phyloP scores from a whole-genome alignment of 2,797 vertebrate species.

The Xyrichtys novacula region DNA sequence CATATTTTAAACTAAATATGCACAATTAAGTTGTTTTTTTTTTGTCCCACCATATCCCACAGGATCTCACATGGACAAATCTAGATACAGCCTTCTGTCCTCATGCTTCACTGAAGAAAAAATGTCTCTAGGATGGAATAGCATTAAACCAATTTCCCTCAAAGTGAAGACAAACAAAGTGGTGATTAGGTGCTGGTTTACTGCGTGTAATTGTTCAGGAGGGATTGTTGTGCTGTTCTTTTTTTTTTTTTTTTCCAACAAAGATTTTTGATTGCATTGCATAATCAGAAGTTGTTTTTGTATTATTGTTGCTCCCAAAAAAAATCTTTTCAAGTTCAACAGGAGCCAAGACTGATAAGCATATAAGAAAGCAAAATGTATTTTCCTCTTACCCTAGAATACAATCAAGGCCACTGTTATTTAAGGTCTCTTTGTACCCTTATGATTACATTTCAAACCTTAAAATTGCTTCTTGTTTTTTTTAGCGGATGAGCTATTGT shows the following conservation, averaged over 20 bases:
- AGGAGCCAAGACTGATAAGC: slow-evolving; percentile 50
- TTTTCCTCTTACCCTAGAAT: slow-evolving; percentile 52
- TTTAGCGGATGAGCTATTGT: slow-evolving; percentile 57
- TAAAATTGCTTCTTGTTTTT: slow-evolving; percentile 57
- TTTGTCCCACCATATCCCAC: not conserved
- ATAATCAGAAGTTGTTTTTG: slow-evolving; percentile 43
- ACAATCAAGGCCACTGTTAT: slow-evolving; percentile 60
- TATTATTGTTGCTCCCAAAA: slow-evolving; percentile 19
- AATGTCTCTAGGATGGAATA: slow-evolving; percentile 14
- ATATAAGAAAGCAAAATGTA: slow-evolving; percentile 26
- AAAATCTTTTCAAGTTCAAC: slow-evolving; percentile 24
- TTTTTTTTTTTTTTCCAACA: slow-evolving; percentile 13
- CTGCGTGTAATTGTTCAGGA: slow-evolving; percentile 34
- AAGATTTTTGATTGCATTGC: slow-evolving; percentile 44
- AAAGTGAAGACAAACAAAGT: slow-evolving; percentile 37
- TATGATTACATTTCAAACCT: slow-evolving; percentile 64
- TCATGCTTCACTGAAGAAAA: slow-evolving; percentile 18
- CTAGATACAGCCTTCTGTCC: not conserved
- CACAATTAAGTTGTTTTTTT: not conserved
- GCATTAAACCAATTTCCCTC: slow-evolving; percentile 24
- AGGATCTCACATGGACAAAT: not conserved
- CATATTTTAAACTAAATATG: not conserved
- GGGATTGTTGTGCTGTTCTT: slow-evolving; percentile 14
- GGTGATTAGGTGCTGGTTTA: slow-evolving; percentile 47
- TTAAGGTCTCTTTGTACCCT: slow-evolving; percentile 55